A percentile compares a stretch with the other conserved stretches of the same genome.
Evolutionary conservation across 2,113 vertebrate genomes (phyloP).

Genomic region (Lophochroa leadbeateri): DNA sequence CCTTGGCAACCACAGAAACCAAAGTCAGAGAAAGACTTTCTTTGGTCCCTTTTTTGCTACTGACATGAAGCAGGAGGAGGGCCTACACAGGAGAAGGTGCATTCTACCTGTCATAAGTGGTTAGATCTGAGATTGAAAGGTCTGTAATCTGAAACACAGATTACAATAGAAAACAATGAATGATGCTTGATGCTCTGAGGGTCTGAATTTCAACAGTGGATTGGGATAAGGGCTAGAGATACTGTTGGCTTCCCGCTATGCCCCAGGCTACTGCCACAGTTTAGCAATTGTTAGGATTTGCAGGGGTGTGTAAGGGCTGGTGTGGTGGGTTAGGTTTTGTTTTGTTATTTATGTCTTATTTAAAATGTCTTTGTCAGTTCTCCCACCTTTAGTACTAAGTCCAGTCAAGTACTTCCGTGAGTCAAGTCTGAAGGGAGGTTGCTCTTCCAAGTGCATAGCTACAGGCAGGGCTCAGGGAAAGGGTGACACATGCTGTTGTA

Average conservation of each 20-base stretch:
- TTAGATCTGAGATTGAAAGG: background rate
- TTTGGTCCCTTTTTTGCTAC: background rate
- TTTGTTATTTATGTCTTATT: background rate
- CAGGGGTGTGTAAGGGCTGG: background rate
- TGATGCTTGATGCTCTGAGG: background rate
- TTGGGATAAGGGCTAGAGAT: background rate
- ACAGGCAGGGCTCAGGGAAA: accelerated
- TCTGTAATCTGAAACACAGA: background rate
- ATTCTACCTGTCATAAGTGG: background rate
- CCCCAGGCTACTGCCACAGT: background rate
- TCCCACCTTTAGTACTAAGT: background rate
- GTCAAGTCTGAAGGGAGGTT: background rate
- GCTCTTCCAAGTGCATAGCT: background rate
- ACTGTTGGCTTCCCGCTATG: background rate
- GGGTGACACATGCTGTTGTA: background rate
- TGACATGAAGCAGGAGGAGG: background rate
- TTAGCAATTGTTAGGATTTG: background rate
- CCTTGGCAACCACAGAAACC: background rate
- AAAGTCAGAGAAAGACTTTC: background rate
- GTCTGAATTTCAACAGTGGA: background rate
- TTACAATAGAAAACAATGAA: background rate
- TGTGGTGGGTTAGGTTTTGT: background rate
- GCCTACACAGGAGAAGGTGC: background rate
- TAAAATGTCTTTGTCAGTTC: background rate
- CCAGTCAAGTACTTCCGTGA: background rate